Evolutionary conservation across 2,888 invertebrate species (phyloP), one percentile per base, ranked within the genome.

Genomic region (Idaea biselata): DNA sequence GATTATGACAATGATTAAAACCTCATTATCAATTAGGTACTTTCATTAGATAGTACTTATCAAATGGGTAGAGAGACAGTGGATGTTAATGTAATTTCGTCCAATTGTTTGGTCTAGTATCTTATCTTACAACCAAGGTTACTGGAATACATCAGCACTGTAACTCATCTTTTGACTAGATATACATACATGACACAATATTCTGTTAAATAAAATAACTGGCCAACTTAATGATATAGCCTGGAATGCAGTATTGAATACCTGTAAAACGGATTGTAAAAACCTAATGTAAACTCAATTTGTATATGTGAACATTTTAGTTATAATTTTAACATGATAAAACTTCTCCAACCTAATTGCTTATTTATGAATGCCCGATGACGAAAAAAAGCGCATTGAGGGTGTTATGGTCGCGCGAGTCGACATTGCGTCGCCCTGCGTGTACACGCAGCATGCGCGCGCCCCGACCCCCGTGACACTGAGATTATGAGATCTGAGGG

Each of bases 401-500:
- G 80, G 80, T 60, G 32, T 62, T 59, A 58, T 14, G 8, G 59
- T 53, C 33, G 60, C 25, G 33, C 18, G 65, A 17, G 68, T 56
- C 60, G 8, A 76, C 67, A 73, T 61, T 62, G 66, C 64, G 67
- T 59, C 62, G 65, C 63, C 18, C 14, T 60, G 54, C 58, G 63
- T 61, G 66, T 44, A 0, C 17, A n/a, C 62, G 69, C 74, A 73
- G 79, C 70, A 79, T 79, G 62, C 32, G 66, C 4, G 61, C 68
- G 69, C 11, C 58, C n/a, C 59, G 6, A 67, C 76, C 76, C 18
- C 72, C 80, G 31, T 61, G 81, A 81, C 54, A 62, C 59, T 3
- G 61, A 79, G 81, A 80, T 81, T 81, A 81, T 81, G 81, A 81
- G 81, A 81, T 79, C 81, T 76, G 81, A 81, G 80, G 81, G 78